Evolutionary conservation across 30 jellyfish, hydroid and myxozoan species (phyloP), one percentile per base, ranked within the genome.

Genomic region (Rhopilema esculentum): DNA sequence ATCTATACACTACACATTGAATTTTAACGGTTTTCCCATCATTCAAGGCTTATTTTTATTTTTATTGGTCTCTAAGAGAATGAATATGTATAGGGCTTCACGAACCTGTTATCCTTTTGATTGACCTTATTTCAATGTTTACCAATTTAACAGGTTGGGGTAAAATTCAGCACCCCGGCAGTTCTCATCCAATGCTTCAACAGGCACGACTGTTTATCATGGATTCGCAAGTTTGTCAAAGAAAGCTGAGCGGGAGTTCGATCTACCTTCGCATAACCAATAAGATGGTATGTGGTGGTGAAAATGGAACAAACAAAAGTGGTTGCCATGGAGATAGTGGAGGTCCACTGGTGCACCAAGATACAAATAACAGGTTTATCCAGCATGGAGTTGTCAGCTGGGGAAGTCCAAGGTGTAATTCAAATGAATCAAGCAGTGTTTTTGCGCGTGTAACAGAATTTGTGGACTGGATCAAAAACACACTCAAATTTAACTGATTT

Each of bases 171-270:
- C 79, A 61, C 8, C 49, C 87, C 48, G 87, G 87, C 16, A 1
- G 40, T 8, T 8, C 87, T 23, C 87, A 77, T 24, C 87, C 87
- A 32, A 48, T 77, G 33, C 77, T 77, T 9, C 87, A 77, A 48
- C 51, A 77, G 7, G 30, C 26, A 4, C 8, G n/a, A n/a, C 72
- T 24, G n/a, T 2, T 2, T 12, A 40, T 40, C 6, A 40, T 40
- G 9, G 57, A 40, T 40, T 40, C 57, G 12, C 57, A 40, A 40
- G 57, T 40, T 40, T 40, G 57, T 40, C 9, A 40, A 40, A 12
- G 9, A 40, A 40, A 2, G 57, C 57, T 2, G 6, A 40, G 57
- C 6, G 12, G 57, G 12, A 6, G 57, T 12, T 6, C 12, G 12
- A 12, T 6, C 9, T 40, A 40, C 57, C 57, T 12, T 2, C 57